Conservation (phyloP, 2,797 vertebrate species). For the Centropyge bicolor region DNA sequence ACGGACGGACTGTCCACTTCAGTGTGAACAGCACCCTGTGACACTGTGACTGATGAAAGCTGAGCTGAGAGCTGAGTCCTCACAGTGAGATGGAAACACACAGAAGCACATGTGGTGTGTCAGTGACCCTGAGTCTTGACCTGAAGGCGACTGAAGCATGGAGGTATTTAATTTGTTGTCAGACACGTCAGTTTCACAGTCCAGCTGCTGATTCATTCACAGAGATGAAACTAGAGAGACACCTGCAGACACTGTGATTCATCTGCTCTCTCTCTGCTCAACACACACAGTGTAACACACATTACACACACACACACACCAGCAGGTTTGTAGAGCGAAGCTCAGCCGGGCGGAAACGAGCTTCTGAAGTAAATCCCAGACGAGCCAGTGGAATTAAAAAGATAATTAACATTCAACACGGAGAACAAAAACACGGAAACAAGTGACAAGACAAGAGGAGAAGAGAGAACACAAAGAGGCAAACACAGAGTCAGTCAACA, state of each 20-base stretch:
- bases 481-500: background rate
- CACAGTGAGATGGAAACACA: background rate
- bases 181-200: background rate
- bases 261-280: background rate
- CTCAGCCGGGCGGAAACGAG: background rate
- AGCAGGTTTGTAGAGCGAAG: background rate
- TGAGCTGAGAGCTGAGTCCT: background rate
- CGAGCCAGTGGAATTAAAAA: background rate
- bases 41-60: too few species aligned
- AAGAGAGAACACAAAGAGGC: background rate
- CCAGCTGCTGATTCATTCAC: background rate
- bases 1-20: too few species aligned
- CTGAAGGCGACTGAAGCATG: background rate
- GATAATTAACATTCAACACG: slow-evolving; percentile 10
- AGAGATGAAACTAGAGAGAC: background rate
- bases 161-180: background rate
- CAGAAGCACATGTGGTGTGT: background rate
- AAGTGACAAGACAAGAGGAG: background rate
- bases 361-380: slow-evolving; percentile 5
- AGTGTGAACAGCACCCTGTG: too few species aligned
- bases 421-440: background rate
- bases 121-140: background rate
- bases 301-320: background rate
- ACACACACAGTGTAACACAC: background rate
- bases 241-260: background rate